Evolutionary conservation across 2,113 vertebrate genomes (phyloP).

Genomic region (Alosa alosa): DNA sequence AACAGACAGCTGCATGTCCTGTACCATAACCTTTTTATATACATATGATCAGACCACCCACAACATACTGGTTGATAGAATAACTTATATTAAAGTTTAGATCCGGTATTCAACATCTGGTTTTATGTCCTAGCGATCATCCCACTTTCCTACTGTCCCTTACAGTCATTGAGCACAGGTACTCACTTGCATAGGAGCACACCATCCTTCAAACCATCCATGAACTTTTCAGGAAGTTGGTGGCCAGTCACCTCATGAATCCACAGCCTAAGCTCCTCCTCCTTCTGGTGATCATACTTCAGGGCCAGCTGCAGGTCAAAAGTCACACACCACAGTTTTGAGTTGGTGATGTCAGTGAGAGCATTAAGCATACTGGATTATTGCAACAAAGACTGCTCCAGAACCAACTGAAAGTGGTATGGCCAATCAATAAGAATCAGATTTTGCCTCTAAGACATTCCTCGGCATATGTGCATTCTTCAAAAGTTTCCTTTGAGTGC

Average conservation of each 20-base stretch:
- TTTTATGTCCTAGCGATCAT: neutral
- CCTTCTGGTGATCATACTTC: constrained; percentile 86
- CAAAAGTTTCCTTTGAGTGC: neutral
- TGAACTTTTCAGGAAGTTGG: constrained; percentile 82
- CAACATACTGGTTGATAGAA: neutral
- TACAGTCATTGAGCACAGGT: neutral
- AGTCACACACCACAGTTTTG: neutral
- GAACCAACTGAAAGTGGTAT: neutral
- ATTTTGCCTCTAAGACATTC: neutral
- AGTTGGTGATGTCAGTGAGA: neutral
- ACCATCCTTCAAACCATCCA: constrained; percentile 90
- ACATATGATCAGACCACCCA: neutral
- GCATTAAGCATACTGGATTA: neutral
- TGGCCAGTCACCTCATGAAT: constrained; percentile 82
- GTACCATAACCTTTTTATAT: neutral
- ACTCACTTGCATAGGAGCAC: constrained; percentile 90
- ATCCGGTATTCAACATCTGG: neutral
- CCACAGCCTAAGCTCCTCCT: constrained; percentile 87
- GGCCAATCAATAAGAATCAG: neutral
- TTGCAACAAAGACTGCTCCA: neutral
- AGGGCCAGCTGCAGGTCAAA: constrained; percentile 77
- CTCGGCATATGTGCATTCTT: neutral
- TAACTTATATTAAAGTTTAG: neutral
- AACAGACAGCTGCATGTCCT: neutral
- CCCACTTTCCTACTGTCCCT: neutral